Evolutionary conservation across 2,797 vertebrate species (phyloP).

Genomic region (Vireo griseus): DNA sequence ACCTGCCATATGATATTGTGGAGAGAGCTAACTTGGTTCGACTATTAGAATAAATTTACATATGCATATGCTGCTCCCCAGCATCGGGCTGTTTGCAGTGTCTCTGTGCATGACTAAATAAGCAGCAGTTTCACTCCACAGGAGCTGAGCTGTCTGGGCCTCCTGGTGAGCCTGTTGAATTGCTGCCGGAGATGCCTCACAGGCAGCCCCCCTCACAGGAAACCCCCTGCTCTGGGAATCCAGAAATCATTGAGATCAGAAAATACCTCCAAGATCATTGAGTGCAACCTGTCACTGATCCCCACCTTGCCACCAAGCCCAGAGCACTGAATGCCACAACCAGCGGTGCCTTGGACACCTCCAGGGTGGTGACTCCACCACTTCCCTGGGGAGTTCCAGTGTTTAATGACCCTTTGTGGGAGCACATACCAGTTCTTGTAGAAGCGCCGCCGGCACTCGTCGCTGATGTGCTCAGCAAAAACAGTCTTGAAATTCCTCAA

Average conservation of each 20-base stretch:
- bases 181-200: neutral
- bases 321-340: neutral
- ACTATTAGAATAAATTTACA: constrained; percentile 26
- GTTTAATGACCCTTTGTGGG: neutral
- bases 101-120: neutral
- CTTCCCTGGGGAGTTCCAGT: neutral
- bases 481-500: constrained; percentile 87
- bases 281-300: neutral
- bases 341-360: neutral
- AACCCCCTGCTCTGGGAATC: neutral
- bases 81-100: neutral
- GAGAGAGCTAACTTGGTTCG: neutral
- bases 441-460: constrained; percentile 91
- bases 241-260: neutral
- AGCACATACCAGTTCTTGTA: constrained; percentile 88
- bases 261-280: neutral
- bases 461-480: constrained; percentile 92
- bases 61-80: neutral
- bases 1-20: neutral
- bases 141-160: neutral
- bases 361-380: neutral
- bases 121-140: neutral
- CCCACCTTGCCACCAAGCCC: neutral
- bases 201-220: neutral
- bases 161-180: accelerated